These are phyloP conservation scores for Nibea coibor DNA, from an alignment of 2,113 vertebrate species.

Conservation along the genomic window DNA sequence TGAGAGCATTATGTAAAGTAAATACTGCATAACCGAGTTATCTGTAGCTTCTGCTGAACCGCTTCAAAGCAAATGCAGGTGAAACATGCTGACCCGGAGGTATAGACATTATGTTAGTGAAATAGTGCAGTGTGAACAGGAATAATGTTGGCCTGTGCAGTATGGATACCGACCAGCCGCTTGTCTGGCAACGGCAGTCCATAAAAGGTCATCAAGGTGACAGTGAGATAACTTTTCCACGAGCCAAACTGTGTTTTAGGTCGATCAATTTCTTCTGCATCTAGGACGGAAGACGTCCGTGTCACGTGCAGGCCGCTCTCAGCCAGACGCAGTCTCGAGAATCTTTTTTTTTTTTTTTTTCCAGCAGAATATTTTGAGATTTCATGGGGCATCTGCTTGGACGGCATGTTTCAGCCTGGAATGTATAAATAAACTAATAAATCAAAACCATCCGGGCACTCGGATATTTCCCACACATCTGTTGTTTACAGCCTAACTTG, in stretches of 20 bases:
- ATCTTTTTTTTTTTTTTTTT: constrained; percentile 22
- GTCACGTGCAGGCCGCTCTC: neutral
- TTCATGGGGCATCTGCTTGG: constrained; percentile 49
- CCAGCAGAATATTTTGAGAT: constrained; percentile 22
- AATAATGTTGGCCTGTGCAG: constrained; percentile 26
- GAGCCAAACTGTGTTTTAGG: neutral
- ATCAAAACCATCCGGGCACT: constrained; percentile 43
- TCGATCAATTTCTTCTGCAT: neutral
- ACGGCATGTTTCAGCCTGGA: constrained; percentile 28
- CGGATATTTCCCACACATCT: constrained; percentile 61
- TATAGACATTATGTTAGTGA: neutral
- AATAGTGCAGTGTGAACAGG: constrained; percentile 48
- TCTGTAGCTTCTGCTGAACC: constrained; percentile 35
- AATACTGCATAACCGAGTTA: neutral
- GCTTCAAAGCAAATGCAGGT: constrained; percentile 13
- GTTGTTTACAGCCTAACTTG: constrained; percentile 55
- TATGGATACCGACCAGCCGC: constrained; percentile 15
- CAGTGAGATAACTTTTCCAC: constrained; percentile 27
- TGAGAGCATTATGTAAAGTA: constrained; percentile 47
- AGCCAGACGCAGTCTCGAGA: constrained; percentile 27
- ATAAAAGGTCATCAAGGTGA: constrained; percentile 23
- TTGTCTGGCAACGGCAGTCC: neutral
- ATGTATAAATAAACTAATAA: constrained; percentile 49
- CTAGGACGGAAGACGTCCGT: neutral
- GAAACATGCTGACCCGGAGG: constrained; percentile 35